Evolutionary conservation across 2,113 vertebrate species (phyloP).

Genomic region (Hystrix brachyura): DNA sequence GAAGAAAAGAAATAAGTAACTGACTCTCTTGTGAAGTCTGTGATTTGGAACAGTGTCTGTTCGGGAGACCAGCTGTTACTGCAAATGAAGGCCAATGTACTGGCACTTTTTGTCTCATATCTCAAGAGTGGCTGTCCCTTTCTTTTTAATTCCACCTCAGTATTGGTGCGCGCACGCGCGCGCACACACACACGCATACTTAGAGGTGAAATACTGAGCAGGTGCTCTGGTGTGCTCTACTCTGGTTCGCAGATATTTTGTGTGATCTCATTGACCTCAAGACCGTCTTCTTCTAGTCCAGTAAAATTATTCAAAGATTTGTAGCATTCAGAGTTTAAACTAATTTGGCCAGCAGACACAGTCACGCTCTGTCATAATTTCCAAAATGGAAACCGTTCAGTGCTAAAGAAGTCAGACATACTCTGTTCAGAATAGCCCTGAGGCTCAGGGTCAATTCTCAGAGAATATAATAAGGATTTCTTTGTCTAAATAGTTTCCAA

Average conservation of each 20-base stretch:
- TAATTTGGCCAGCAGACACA: neutral
- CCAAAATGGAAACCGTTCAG: constrained; percentile 25
- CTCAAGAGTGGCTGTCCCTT: neutral
- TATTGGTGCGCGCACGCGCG: neutral
- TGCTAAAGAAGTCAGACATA: constrained; percentile 7
- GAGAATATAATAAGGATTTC: constrained; percentile 26
- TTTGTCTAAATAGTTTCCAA: constrained; percentile 25
- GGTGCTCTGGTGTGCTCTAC: neutral
- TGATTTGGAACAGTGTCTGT: constrained; percentile 41
- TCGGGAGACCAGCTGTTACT: constrained; percentile 33
- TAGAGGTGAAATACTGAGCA: neutral
- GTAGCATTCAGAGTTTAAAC: neutral
- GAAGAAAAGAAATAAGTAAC: neutral
- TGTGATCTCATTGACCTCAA: constrained; percentile 23
- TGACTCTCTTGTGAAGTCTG: constrained; percentile 54
- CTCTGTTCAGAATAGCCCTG: neutral
- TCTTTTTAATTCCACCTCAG: constrained; percentile 32
- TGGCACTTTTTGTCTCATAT: neutral
- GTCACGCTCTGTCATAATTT: constrained; percentile 6
- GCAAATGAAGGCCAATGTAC: constrained; percentile 43
- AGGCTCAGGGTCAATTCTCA: neutral
- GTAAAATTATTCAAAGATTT: constrained; percentile 11
- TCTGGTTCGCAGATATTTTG: neutral
- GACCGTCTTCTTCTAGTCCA: neutral
- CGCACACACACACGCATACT: neutral